These are phyloP conservation scores for Neogale vison DNA, from an alignment of 2,113 vertebrate genomes.

Conservation along the genomic window DNA sequence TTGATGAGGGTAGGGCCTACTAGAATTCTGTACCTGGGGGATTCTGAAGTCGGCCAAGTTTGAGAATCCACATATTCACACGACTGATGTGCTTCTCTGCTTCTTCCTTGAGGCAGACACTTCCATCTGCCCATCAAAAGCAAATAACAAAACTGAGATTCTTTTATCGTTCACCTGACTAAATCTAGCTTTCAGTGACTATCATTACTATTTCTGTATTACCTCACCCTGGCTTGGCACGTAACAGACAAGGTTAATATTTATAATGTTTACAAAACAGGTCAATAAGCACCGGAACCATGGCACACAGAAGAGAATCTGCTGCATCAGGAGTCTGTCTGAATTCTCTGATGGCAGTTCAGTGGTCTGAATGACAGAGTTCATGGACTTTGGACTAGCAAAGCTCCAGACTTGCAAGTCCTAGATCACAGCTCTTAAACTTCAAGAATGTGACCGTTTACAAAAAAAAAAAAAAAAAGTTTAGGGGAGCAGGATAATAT, in stretches of 20 bases:
- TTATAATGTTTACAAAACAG: conserved; percentile 37
- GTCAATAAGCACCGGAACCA: not conserved
- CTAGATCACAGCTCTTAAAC: not conserved
- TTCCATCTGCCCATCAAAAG: conserved; percentile 16
- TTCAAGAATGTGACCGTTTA: not conserved
- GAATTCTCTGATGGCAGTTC: not conserved
- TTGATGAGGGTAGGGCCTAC: not conserved
- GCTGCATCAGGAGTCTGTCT: not conserved
- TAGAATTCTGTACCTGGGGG: not conserved
- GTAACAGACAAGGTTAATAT: conserved; percentile 32
- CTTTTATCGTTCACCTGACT: not conserved
- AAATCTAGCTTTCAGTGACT: not conserved
- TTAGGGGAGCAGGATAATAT: not conserved
- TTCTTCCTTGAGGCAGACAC: not conserved
- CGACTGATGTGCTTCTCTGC: not conserved
- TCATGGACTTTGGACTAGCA: not conserved
- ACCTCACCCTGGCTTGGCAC: not conserved
- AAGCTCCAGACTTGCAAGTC: not conserved
- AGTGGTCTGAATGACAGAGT: not conserved
- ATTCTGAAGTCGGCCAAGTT: conserved; percentile 14
- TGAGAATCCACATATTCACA: not conserved
- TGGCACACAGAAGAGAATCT: not conserved
- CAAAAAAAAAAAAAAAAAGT: not conserved
- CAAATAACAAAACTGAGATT: not conserved
- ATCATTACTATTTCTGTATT: not conserved